Evolutionary conservation across 2,888 invertebrate genomes (phyloP).

Genomic region (Altica lythri): DNA sequence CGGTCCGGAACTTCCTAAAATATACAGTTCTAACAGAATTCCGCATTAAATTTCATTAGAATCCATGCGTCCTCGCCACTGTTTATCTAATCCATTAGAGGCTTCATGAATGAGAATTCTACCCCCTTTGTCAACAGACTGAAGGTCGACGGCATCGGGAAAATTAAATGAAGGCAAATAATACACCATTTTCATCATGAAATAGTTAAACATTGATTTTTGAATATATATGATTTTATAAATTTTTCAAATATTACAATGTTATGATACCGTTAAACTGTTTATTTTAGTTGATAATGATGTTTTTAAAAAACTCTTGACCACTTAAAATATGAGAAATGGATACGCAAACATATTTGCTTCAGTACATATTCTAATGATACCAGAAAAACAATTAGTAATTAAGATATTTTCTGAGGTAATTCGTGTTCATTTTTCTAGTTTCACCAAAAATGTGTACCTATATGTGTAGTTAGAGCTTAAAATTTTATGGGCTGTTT

Average conservation of each 20-base stretch:
- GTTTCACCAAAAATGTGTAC: too few relatives aligned
- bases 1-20: slow-evolving; percentile 13
- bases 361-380: too few relatives aligned
- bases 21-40: slow-evolving; percentile 21
- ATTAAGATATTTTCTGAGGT: too few relatives aligned
- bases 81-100: slow-evolving; percentile 28
- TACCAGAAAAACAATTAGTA: too few relatives aligned
- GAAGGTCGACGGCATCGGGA: slow-evolving; percentile 19
- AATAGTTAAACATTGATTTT: slow-evolving; percentile 13
- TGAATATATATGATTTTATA: slow-evolving; percentile 1
- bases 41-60: slow-evolving; percentile 30
- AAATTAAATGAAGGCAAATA: slow-evolving; percentile 20
- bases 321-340: too few relatives aligned
- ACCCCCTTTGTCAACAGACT: slow-evolving; percentile 23
- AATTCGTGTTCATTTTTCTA: too few relatives aligned
- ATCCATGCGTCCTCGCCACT: slow-evolving; percentile 19
- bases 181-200: slow-evolving; percentile 17
- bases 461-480: too few relatives aligned
- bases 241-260: background rate
- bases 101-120: slow-evolving; percentile 29
- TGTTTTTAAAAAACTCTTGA: too few relatives aligned
- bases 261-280: background rate
- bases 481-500: too few relatives aligned
- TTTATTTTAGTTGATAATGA: too few relatives aligned
- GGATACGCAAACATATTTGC: too few relatives aligned